Percentiles rank a stretch among this genome's conserved stretches.
Evolutionary conservation across 1,140 invertebrate species (phyloP).

Genomic region (Drosophila tristis): DNA sequence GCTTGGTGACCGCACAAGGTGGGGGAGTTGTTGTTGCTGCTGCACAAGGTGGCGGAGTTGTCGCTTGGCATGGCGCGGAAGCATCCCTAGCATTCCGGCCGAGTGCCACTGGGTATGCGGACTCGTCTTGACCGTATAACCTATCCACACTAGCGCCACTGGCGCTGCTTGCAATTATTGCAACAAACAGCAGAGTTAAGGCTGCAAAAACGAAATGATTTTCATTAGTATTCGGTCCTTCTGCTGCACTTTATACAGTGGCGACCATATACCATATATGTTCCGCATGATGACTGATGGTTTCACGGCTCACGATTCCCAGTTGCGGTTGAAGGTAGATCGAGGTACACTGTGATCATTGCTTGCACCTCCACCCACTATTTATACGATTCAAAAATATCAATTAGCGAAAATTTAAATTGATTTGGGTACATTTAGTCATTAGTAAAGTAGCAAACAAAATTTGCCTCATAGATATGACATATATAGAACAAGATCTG

Average conservation of each 20-base stretch:
- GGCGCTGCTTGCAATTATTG: slow-evolving; percentile 42
- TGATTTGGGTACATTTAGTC: no score
- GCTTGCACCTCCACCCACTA: no score
- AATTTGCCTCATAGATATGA: no score
- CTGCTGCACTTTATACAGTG: neutral
- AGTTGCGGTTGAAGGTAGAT: no score
- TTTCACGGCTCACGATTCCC: no score
- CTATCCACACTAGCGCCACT: slow-evolving; percentile 50
- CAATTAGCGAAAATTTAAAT: no score
- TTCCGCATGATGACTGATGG: no score
- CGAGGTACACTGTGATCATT: no score
- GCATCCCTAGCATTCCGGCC: slow-evolving; percentile 44
- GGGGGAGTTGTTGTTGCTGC: slow-evolving; percentile 17
- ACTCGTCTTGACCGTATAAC: slow-evolving; percentile 35
- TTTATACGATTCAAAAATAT: no score
- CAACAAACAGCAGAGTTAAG: slow-evolving; percentile 54
- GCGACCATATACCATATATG: no score
- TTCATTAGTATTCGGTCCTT: slow-evolving; percentile 9
- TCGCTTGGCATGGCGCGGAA: slow-evolving; percentile 24
- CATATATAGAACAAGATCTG: no score
- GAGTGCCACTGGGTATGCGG: slow-evolving; percentile 56
- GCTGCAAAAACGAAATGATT: slow-evolving; percentile 32
- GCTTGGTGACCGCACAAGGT: neutral
- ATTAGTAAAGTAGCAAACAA: no score
- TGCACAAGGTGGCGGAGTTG: slow-evolving; percentile 29